Percentiles rank a stretch among this genome's conserved stretches.
phyloP scores from a whole-genome alignment of 1,140 invertebrate genomes.

The Acromyrmex heyeri region DNA sequence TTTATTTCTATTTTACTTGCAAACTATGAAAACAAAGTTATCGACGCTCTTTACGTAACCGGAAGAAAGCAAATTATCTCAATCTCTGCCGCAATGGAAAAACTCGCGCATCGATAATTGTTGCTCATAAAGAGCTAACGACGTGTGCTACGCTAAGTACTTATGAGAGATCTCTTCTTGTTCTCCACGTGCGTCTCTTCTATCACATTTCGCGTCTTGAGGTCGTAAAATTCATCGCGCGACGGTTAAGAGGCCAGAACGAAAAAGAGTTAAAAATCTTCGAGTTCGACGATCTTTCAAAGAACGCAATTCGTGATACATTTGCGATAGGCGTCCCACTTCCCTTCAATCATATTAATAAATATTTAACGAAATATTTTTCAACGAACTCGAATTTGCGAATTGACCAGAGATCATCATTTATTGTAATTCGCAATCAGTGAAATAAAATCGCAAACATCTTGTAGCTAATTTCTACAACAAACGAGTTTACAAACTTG shows the following conservation, averaged over 20 bases:
- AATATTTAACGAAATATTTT: conserved; percentile 10
- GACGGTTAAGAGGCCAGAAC: conserved; percentile 24
- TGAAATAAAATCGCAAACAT: conserved; percentile 12
- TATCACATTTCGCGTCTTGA: conserved; percentile 37
- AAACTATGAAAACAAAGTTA: conserved; percentile 18
- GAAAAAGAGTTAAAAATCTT: conserved; percentile 10
- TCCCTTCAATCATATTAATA: not conserved
- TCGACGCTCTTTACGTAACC: conserved; percentile 71
- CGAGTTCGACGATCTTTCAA: conserved; percentile 2
- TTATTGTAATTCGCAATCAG: not conserved
- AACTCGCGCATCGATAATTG: conserved; percentile 80
- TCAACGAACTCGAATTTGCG: not conserved
- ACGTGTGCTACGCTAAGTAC: conserved; percentile 38
- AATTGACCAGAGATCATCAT: conserved; percentile 21
- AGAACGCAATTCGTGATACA: not conserved
- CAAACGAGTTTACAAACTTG: not conserved
- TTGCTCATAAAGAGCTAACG: conserved; percentile 79
- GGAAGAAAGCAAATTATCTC: conserved; percentile 73
- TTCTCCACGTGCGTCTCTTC: conserved; percentile 34
- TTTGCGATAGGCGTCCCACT: not conserved
- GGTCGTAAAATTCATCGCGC: conserved; percentile 63
- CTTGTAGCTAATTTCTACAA: not conserved
- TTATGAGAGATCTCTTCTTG: not conserved
- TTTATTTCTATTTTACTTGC: not conserved
- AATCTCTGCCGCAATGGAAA: conserved; percentile 63